Conservation (phyloP, 2,113 vertebrate genomes). For the Dendrocopos noguchii region DNA sequence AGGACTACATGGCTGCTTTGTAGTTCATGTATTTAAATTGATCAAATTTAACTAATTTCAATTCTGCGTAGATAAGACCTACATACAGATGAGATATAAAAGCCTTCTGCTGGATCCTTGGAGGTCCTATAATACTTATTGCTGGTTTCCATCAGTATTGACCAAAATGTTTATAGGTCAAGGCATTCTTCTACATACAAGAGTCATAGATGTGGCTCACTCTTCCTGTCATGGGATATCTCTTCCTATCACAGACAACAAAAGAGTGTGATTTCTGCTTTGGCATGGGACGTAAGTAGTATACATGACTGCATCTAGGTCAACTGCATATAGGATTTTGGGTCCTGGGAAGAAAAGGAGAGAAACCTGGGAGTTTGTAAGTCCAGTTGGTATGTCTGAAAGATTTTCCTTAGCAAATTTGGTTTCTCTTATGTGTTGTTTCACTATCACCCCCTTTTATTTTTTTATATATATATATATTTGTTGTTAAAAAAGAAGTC, state of each 20-base stretch:
- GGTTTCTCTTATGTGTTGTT: not conserved
- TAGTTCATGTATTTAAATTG: not conserved
- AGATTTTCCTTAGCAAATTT: not conserved
- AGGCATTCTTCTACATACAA: not conserved
- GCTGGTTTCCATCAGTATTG: not conserved
- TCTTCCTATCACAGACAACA: not conserved
- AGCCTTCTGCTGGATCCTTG: not conserved
- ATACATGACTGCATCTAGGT: not conserved
- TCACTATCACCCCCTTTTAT: not conserved
- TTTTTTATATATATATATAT: not conserved
- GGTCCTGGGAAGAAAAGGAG: not conserved
- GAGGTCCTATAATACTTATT: not conserved
- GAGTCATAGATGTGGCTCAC: fast-evolving
- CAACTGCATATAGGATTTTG: not conserved
- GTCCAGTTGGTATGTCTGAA: not conserved
- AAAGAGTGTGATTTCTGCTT: not conserved
- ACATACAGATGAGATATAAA: not conserved
- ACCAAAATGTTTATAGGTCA: not conserved
- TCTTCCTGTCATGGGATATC: not conserved
- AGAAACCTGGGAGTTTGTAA: not conserved
- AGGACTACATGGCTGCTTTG: not conserved
- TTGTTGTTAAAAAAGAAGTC: not conserved
- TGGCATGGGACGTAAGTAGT: not conserved
- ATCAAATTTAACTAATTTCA: not conserved
- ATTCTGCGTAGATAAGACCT: not conserved